Base-by-base conservation (phyloP, 2,113 vertebrate genomes). In the Menura novaehollandiae region DNA sequence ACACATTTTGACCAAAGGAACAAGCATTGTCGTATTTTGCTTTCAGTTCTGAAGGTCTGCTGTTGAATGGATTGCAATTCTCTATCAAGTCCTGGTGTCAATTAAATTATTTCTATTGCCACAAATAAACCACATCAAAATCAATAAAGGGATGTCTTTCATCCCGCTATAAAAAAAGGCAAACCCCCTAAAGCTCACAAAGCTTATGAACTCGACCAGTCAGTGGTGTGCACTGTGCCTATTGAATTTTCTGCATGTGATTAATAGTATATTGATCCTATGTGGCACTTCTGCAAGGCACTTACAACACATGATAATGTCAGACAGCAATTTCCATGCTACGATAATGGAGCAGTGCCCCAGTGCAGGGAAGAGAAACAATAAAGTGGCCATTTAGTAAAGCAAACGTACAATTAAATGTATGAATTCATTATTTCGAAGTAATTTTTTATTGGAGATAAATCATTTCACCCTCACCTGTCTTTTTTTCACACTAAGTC, bases 241-340 rank as follows among this genome's bases (percentile, higher is more conserved):
- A 93, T 26, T 89, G 95, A 84, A 46, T 68, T 72, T 95, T 89
- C 81, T 86, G 47, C 76, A 75, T 23, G 88, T 62, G 86, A 95
- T 95, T 92, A 87, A 87, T 81, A 86, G 68, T 1, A 0, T 74
- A 94, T 76, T 63, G 95, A 95, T 90, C 52, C 47, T 33, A 3
- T 13, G 39, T 75, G 84, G 91, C 73, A 59, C 68, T 78, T 81
- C 72, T 74, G 59, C 63, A 56, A 88, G 72, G 72, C 83, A 78
- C 52, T 88, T 84, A 51, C 28, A 84, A 69, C 5, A 15, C 22
- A 7, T 6, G 46, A 43, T 73, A 74, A 71, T 46, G 78, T 79
- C 91, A 68, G 39, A 83, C 55, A 63, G 72, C 55, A 83, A 88
- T 35, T 63, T 49, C 66, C 2, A 24, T 11, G 55, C 85, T 66